Evolutionary conservation across 2,797 vertebrate species (phyloP).

Genomic region (Cygnus olor): DNA sequence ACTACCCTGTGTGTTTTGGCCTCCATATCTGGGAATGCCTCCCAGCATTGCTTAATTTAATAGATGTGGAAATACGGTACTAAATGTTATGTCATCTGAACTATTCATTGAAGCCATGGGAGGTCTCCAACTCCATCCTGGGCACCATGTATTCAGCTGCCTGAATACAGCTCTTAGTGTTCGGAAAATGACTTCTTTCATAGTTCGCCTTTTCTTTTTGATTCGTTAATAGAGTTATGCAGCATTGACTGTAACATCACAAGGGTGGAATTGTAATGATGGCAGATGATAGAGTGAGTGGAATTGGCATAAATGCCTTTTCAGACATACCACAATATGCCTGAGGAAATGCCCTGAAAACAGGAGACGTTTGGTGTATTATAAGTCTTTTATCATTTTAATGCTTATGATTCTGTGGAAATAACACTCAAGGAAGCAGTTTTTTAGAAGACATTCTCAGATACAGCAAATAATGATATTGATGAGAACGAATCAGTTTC

Average conservation of each 20-base stretch:
- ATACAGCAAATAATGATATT: slow-evolving; percentile 36
- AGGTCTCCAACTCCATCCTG: neutral
- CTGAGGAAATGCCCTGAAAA: neutral
- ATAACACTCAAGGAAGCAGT: slow-evolving; percentile 13
- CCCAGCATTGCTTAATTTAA: neutral
- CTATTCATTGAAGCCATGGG: neutral
- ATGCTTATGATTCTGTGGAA: slow-evolving; percentile 45
- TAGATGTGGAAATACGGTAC: neutral
- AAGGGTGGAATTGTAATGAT: neutral
- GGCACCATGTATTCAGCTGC: neutral
- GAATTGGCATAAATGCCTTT: neutral
- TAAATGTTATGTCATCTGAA: neutral
- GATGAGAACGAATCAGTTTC: slow-evolving; percentile 57
- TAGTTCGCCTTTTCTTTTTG: neutral
- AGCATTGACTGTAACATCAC: neutral
- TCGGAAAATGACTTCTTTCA: neutral
- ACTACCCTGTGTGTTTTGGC: neutral
- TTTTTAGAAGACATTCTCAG: slow-evolving; percentile 18
- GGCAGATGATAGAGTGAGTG: neutral
- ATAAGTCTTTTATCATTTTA: slow-evolving; percentile 16
- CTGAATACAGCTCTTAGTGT: neutral
- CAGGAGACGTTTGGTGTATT: neutral
- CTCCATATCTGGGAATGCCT: neutral
- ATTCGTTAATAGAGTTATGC: neutral
- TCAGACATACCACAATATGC: neutral